These are phyloP conservation scores for Seriola rivoliana DNA, from an alignment of 2,113 vertebrate species.

Conservation along the genomic window DNA sequence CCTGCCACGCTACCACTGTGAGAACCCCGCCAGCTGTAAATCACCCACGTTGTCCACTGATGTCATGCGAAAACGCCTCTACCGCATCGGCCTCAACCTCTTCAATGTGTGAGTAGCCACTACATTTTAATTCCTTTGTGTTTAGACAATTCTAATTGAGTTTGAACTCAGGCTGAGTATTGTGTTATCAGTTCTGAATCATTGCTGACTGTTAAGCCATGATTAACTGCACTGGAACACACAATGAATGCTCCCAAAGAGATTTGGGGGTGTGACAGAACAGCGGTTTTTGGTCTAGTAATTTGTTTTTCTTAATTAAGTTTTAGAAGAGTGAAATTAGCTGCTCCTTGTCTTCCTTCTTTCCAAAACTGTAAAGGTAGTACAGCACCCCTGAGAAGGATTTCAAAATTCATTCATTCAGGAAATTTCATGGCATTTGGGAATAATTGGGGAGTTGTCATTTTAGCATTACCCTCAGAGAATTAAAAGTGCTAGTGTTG, in stretches of 20 bases:
- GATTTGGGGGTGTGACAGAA: neutral
- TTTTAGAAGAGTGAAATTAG: slow-evolving; percentile 2
- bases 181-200: neutral
- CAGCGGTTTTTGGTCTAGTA: neutral
- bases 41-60: slow-evolving; percentile 97
- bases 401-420: neutral
- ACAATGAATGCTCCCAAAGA: slow-evolving; percentile 10
- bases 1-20: slow-evolving; percentile 96
- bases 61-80: slow-evolving; percentile 96
- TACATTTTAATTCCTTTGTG: neutral
- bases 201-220: neutral
- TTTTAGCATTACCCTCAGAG: neutral
- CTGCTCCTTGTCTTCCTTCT: neutral
- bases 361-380: neutral
- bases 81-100: slow-evolving; percentile 98
- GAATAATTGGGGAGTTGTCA: neutral
- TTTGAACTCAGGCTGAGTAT: neutral
- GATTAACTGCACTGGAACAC: neutral
- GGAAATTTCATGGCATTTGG: neutral
- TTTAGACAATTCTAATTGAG: neutral
- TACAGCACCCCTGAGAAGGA: neutral
- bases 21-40: slow-evolving; percentile 96
- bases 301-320: slow-evolving; percentile 8
- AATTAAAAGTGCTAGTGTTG: neutral
- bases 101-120: slow-evolving; percentile 95